Base-by-base conservation (phyloP, 1,140 invertebrate genomes). In the Solenopsis invicta region DNA sequence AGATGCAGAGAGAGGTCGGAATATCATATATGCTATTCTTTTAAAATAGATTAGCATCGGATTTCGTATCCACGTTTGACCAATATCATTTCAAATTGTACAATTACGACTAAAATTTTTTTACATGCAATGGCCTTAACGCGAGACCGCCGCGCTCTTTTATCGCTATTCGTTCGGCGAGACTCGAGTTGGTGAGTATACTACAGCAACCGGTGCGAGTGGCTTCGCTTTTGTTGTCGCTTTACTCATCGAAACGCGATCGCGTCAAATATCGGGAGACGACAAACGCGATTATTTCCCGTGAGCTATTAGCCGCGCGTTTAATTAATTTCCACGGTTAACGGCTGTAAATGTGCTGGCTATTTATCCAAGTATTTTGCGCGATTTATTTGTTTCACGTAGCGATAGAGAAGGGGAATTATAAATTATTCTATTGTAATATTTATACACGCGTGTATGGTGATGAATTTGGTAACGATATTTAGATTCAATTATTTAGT, bases 211-310 rank as follows among this genome's bases (percentile, higher is more conserved):
- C 41, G 41, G 8, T 8, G 41, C 41, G 41, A 29, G 24, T 18
- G 12, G 16, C 8, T 29, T 4, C 34, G 37, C 48, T 41, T 69
- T 2, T 50, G 21, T 69, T 69, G 21, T 69, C 21, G 21, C 13
- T 29, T 69, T 29, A 69, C 0, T 4, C 41, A 62, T 29, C 13
- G n/a, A 62, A 62, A 62, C 24, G 59, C 37, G 13, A 48, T 69
- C 41, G 66, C 21, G 66, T 50, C 66, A 50, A 69, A 69, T 69
- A 29, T 69, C 37, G 16, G 10, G 12, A 69, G 41, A 69, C 66
- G 41, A 48, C 41, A 69, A 50, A 69, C 37, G 21, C 66, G 21
- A 69, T 69, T 69, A 69, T 69, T 69, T 69, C 45, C 41, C n/a
- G 21, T 12, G n/a, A 69, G 41, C 41, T 69, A 69, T 69, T 50